Evolutionary conservation across 2,797 vertebrate species (phyloP).

Genomic region (Bradypodion ventrale): DNA sequence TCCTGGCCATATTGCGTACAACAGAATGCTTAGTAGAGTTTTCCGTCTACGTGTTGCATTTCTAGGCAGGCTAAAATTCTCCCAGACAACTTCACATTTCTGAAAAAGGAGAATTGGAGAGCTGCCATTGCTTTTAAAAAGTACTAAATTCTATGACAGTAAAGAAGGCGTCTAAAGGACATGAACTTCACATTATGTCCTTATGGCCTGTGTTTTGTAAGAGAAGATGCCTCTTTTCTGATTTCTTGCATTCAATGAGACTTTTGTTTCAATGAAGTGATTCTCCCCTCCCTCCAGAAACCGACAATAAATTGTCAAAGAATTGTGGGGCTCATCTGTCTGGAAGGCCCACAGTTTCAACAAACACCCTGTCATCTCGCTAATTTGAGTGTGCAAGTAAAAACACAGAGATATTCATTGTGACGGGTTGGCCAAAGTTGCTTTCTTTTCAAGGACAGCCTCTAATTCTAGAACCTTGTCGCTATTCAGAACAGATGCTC

Average conservation of each 20-base stretch:
- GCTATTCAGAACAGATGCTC: background rate
- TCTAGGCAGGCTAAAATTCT: background rate
- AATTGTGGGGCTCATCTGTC: background rate
- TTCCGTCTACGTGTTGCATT: background rate
- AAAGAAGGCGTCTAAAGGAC: background rate
- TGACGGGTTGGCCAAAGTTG: background rate
- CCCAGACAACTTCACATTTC: background rate
- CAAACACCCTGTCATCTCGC: background rate
- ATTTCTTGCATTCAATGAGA: slow-evolving; percentile 1
- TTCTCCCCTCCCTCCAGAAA: background rate
- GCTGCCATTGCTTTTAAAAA: slow-evolving; percentile 4
- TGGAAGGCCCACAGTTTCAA: slow-evolving; percentile 9
- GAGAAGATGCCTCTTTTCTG: background rate
- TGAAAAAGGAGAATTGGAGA: background rate
- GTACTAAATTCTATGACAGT: background rate
- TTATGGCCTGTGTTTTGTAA: background rate
- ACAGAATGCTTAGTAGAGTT: background rate
- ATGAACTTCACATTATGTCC: background rate
- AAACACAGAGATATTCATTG: background rate
- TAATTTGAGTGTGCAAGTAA: slow-evolving; percentile 4
- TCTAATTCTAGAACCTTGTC: slow-evolving; percentile 6
- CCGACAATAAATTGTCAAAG: background rate
- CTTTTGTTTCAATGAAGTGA: slow-evolving; percentile 1
- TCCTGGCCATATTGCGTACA: background rate
- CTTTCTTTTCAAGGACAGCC: background rate